These are phyloP conservation scores for Hypselothyrea guttata DNA, from an alignment of 2,888 invertebrate species.

Conservation along the genomic window DNA sequence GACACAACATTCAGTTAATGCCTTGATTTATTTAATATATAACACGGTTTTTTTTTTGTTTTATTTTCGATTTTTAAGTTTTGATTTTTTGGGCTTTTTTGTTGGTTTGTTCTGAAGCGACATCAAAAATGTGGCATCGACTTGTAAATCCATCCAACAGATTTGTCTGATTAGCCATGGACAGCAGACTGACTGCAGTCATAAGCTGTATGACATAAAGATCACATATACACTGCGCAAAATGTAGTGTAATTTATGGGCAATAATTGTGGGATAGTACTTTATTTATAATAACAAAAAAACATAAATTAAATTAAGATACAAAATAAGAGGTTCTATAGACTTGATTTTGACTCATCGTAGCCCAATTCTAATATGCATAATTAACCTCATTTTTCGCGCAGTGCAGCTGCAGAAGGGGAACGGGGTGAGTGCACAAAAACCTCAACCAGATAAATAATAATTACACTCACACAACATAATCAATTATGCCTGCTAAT, in stretches of 20 bases:
- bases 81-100: constrained; percentile 11
- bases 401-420: neutral
- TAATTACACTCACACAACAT: constrained; percentile 77
- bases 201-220: neutral
- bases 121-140: constrained; percentile 18
- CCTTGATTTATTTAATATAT: constrained; percentile 73
- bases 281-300: too few species aligned
- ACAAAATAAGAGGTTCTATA: too few species aligned
- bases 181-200: neutral
- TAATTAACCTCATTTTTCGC: too few species aligned
- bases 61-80: neutral
- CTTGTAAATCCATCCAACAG: constrained; percentile 44
- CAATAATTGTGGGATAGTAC: too few species aligned
- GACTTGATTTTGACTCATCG: too few species aligned
- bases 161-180: constrained; percentile 36
- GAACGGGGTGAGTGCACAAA: constrained; percentile 5
- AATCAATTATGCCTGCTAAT: constrained; percentile 78
- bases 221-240: constrained; percentile 1
- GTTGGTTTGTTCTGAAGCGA: constrained; percentile 37
- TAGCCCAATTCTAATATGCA: too few species aligned
- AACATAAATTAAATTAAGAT: too few species aligned
- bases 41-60: constrained; percentile 22
- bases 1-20: constrained; percentile 45
- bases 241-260: too few species aligned
- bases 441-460: constrained; percentile 67